Evolutionary conservation across 2,113 vertebrate species (phyloP).

Genomic region (Thamnaconus septentrionalis): DNA sequence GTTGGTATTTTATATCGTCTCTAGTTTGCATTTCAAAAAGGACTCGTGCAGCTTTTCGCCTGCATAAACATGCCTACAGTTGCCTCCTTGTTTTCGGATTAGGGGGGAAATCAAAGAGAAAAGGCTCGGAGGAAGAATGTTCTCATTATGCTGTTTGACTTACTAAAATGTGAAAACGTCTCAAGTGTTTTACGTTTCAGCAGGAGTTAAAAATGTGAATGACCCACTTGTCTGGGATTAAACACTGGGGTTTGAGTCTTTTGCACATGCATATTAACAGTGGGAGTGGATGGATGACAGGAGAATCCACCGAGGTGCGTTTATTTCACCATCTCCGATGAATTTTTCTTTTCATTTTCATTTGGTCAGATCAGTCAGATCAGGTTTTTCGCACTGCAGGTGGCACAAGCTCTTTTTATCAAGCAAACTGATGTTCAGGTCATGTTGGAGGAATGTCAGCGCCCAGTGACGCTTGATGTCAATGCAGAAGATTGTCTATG

Average conservation of each 20-base stretch:
- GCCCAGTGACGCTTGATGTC: constrained; percentile 12
- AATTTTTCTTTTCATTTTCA: not conserved
- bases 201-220: constrained; percentile 1
- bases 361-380: not conserved
- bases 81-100: constrained; percentile 24
- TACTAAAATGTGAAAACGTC: constrained; percentile 22
- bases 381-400: not conserved
- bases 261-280: constrained; percentile 24
- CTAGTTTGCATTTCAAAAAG: constrained; percentile 52
- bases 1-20: constrained; percentile 22
- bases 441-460: constrained; percentile 29
- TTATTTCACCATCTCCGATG: constrained; percentile 8
- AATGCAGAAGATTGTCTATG: constrained; percentile 46
- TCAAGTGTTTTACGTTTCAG: constrained; percentile 30
- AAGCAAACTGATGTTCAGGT: not conserved
- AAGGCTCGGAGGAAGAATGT: constrained; percentile 9
- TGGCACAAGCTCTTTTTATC: constrained; percentile 11
- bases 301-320: too few relatives aligned
- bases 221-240: constrained; percentile 9
- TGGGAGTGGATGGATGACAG: constrained; percentile 3
- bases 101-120: constrained; percentile 25
- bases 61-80: constrained; percentile 24
- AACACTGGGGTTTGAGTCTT: constrained; percentile 21
- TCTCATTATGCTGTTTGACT: constrained; percentile 17
- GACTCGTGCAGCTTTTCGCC: constrained; percentile 21